Base-by-base conservation (phyloP, 2,113 vertebrate genomes). In the Crypturellus undulatus region DNA sequence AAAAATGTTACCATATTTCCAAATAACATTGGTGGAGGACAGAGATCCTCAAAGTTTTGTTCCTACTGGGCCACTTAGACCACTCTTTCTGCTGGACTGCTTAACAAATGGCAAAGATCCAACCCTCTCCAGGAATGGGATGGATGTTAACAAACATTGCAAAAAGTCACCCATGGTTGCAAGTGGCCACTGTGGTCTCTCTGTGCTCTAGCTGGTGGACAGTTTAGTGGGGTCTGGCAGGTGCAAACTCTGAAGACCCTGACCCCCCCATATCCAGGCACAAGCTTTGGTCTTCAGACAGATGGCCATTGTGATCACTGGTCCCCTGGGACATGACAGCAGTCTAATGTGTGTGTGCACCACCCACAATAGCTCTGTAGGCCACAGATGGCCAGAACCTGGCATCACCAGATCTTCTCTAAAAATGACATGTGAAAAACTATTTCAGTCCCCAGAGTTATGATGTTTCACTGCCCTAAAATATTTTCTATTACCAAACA, bases 351-450 rank as follows among this genome's bases (percentile, higher is more conserved):
- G 36, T 2, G 2, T 65, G 21, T 70, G 25, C 54, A 10, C 21
- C 3, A 0, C 0, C 0, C 42, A 36, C 30, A 18, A 65, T 3
- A 1, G 20, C 72, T 7, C 24, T 26, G 59, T 0, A 1, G 59
- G 28, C 14, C 30, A 60, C n/a, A 30, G 24, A 15, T 54, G 20
- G 32, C 24, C 64, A 52, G 14, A 24, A 20, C 26, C 69, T 47
- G 45, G 14, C 16, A 36, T 60, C 59, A n/a, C 3, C 17, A 76
- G 30, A 30, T 34, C 13, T 79, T 43, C 54, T 51, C 8, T 70
- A 84, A 78, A 87, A 88, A 80, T 77, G 52, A 32, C 8, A 65
- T 84, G 47, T 0, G 4, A 49, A 64, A 42, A 58, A 85, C 5
- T 4, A 30, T 47, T 92, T 80, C 16, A 68, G 32, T 78, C 62